These are phyloP conservation scores for Anastrepha ludens DNA, from an alignment of 1,140 invertebrate genomes.

Conservation along the genomic window DNA sequence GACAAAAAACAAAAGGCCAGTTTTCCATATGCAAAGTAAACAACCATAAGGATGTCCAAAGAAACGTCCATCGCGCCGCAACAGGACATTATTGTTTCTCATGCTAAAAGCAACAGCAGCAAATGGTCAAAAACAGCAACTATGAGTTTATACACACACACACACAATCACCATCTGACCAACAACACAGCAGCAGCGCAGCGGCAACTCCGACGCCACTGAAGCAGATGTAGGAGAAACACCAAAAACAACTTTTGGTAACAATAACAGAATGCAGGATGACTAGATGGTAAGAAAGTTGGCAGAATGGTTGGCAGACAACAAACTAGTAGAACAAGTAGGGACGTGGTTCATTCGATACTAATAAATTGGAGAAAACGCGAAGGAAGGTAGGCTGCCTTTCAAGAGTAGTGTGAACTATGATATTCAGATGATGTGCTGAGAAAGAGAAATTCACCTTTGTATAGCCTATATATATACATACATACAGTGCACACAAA, in stretches of 20 bases:
- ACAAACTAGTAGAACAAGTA: constrained; percentile 3
- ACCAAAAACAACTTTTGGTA: constrained; percentile 30
- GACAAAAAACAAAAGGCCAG: constrained; percentile 14
- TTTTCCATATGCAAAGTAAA: not conserved
- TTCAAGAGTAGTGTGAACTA: constrained; percentile 32
- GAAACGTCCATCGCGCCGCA: constrained; percentile 54
- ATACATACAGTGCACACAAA: not conserved
- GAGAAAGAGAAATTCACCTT: constrained; percentile 39
- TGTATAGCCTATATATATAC: not conserved
- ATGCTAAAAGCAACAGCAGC: constrained; percentile 7
- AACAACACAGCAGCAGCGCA: not conserved
- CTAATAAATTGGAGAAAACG: constrained; percentile 56
- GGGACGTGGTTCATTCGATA: constrained; percentile 18
- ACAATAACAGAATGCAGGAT: constrained; percentile 47
- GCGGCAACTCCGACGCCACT: not conserved
- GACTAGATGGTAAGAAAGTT: constrained; percentile 6
- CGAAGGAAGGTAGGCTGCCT: constrained; percentile 54
- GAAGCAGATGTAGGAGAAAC: not conserved
- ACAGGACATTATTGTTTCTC: constrained; percentile 55
- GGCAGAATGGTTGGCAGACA: not conserved
- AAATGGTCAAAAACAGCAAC: constrained; percentile 27
- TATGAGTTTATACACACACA: not conserved
- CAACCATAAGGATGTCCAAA: constrained; percentile 53
- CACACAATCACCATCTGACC: not conserved
- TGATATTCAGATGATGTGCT: not conserved